phyloP scores from a whole-genome alignment of 2,113 vertebrate genomes.

The Sceloporus tristichus region DNA sequence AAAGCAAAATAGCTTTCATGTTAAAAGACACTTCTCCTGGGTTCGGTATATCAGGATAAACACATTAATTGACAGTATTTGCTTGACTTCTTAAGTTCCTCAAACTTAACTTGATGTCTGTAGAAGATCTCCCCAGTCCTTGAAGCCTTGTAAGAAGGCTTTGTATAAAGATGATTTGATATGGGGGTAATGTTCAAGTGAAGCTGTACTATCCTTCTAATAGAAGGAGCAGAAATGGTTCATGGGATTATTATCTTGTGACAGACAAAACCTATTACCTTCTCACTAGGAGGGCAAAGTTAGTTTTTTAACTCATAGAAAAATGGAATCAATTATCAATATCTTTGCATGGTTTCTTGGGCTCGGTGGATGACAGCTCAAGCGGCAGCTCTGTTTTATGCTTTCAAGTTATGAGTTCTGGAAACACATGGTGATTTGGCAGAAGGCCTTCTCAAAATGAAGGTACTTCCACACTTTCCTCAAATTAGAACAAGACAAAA shows the following conservation, averaged over 20 bases:
- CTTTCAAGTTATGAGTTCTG: constrained; percentile 32
- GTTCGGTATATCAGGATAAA: constrained; percentile 66
- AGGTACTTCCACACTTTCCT: constrained; percentile 56
- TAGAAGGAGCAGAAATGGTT: constrained; percentile 63
- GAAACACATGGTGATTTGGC: constrained; percentile 56
- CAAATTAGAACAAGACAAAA: constrained; percentile 55
- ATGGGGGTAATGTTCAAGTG: constrained; percentile 60
- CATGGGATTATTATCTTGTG: constrained; percentile 70
- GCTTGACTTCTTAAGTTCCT: constrained; percentile 75
- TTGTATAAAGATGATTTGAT: constrained; percentile 72
- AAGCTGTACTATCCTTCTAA: constrained; percentile 65
- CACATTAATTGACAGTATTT: constrained; percentile 82
- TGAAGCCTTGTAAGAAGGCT: constrained; percentile 75
- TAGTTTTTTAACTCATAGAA: constrained; percentile 67
- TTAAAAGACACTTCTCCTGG: constrained; percentile 73
- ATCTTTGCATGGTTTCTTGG: constrained; percentile 70
- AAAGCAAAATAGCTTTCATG: constrained; percentile 68
- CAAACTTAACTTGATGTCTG: constrained; percentile 73
- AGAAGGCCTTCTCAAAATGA: constrained; percentile 38
- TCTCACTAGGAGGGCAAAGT: constrained; percentile 73
- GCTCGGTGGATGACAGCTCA: constrained; percentile 51
- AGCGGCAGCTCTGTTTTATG: constrained; percentile 8
- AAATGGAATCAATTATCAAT: constrained; percentile 64
- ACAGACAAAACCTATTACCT: constrained; percentile 71
- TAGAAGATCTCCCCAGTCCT: constrained; percentile 72